phyloP scores from a whole-genome alignment of 2,797 vertebrate species.

The Limnodromus scolopaceus region DNA sequence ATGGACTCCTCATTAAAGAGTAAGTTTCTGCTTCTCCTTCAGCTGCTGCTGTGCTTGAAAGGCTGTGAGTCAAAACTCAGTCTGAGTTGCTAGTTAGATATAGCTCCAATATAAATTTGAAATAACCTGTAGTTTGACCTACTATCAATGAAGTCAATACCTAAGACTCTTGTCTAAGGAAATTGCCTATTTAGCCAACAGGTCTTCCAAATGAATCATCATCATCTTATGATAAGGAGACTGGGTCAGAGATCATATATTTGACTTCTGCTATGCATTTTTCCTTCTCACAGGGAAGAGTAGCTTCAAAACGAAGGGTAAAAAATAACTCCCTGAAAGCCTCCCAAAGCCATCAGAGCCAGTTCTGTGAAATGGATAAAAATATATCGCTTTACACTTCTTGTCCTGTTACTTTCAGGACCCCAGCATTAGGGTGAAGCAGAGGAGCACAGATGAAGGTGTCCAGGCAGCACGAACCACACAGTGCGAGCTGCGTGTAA shows the following conservation, averaged over 20 bases:
- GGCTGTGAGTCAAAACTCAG: not conserved
- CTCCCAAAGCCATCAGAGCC: not conserved
- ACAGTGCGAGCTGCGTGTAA: fast-evolving
- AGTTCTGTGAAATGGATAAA: not conserved
- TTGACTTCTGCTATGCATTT: not conserved
- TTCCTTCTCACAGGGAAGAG: not conserved
- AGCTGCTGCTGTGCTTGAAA: not conserved
- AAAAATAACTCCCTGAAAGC: not conserved
- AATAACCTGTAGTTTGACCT: not conserved
- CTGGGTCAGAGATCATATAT: not conserved
- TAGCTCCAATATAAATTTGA: not conserved
- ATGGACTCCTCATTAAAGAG: not conserved
- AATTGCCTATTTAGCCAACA: not conserved
- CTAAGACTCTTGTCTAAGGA: not conserved
- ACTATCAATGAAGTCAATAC: not conserved
- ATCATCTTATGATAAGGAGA: not conserved
- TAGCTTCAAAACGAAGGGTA: not conserved
- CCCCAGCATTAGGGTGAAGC: not conserved
- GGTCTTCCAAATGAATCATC: not conserved
- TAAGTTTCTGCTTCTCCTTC: not conserved
- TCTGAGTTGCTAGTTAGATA: not conserved
- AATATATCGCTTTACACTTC: not conserved
- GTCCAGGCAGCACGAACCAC: not conserved
- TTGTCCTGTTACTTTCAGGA: not conserved
- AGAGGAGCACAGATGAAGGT: not conserved